Evolutionary conservation across 2,888 invertebrate species (phyloP), one percentile per base, ranked within the genome.

Genomic region (Stegophylla sp.): DNA sequence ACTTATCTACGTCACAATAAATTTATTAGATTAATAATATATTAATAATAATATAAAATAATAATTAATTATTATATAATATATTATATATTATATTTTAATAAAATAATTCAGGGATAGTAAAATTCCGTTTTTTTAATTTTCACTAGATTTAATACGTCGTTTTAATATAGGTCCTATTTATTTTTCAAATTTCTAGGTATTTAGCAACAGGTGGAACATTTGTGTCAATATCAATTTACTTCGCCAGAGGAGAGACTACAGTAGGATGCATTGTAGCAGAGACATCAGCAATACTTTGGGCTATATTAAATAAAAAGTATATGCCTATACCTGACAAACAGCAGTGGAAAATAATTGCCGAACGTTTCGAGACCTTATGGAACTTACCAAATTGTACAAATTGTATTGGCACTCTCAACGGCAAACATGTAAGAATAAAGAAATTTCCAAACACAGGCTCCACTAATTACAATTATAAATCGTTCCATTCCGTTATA

Each of bases 331-430:
- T 66, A 43, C 43, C 20, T 5, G 43, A 20, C 43, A 66, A 0
- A 23, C 43, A 66, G 43, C 23, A 43, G 43, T 66, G 15, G 23
- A 66, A 20, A 23, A 43, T 1, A 66, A 43, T 66, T 23, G 20
- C 43, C 12, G 5, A 66, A 43, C 64, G 45, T 45, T 67, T 67
- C 15, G 23, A 66, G 7, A 45, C 23, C 1, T 43, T 66, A 1
- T 66, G 66, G 66, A 66, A 66, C 43, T 45, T 67, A 0, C 45
- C 66, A 26, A 67, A 67, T n/a, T n/a, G n/a, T n/a, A n/a, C n/a
- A n/a, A n/a, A n/a, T 45, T 34, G 45, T 2, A 67, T 67, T 41
- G 34, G 41, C n/a, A 41, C 34, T 7, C 34, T 64, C 63, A n/a
- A 64, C 41, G 63, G 63, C 20, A 45, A 67, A 45, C 26, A 67